Evolutionary conservation across 2,888 invertebrate genomes (phyloP).

Genomic region (Metallyticus violacea): DNA sequence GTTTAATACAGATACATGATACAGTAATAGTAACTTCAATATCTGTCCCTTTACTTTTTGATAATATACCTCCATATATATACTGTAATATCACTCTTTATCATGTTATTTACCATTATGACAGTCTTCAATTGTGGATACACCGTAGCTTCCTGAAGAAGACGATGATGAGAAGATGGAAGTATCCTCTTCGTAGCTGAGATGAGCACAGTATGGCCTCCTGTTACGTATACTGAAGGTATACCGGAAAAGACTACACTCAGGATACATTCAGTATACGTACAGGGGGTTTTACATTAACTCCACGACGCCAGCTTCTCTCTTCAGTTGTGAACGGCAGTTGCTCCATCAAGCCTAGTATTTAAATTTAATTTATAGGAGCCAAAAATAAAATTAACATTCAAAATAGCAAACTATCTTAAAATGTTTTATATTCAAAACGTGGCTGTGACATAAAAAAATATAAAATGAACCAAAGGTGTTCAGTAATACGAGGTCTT

Average conservation of each 20-base stretch:
- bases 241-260: conserved; percentile 95
- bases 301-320: background rate
- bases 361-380: background rate
- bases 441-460: no score
- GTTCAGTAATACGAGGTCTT: no score
- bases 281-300: conserved; percentile 82
- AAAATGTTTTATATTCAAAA: no score
- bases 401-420: no score
- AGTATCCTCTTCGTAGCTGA: background rate
- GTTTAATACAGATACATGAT: no score
- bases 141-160: background rate
- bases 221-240: conserved; percentile 99
- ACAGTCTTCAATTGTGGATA: background rate
- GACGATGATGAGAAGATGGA: background rate
- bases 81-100: no score
- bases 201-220: conserved; percentile 72
- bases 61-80: no score
- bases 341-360: background rate
- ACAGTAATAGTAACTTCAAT: no score
- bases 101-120: background rate
- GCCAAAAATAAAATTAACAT: background rate
- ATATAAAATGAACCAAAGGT: no score
- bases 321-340: background rate
- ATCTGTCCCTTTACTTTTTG: no score
- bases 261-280: conserved; percentile 99